Base-by-base conservation (phyloP, 2,113 vertebrate genomes). In the Cololabis saira region DNA sequence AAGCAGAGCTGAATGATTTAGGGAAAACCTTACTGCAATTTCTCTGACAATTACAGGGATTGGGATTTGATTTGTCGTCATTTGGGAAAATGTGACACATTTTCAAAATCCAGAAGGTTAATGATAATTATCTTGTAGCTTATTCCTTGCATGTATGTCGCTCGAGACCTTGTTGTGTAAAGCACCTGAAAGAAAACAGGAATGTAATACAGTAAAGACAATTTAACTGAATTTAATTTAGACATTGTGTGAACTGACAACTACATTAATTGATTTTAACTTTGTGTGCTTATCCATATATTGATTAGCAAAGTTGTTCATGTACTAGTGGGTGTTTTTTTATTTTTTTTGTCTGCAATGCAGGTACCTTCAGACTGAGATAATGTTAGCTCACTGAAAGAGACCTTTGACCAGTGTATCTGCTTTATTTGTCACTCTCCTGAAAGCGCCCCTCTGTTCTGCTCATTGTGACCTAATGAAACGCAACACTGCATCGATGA, bases 401-500 rank as follows among this genome's bases (percentile, higher is more conserved):
- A 22, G 54, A 53, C 69, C 82, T 70, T 72, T 79, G 73, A 76
- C 72, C 60, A 67, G 68, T 42, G 82, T 55, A 55, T 82, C 14
- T 76, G 48, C 37, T 65, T 73, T 78, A 67, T 86, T 74, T 82
- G 22, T 70, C 24, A 12, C 59, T 65, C 59, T n/a, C 66, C 12
- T 60, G 61, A 45, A 87, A 72, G 41, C 51, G 17, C 2, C 5
- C 16, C 56, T 84, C 53, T 63, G 45, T 80, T 60, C 57, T 68
- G 47, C 62, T 76, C 56, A 44, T 79, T 66, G 17, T 48, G 21
- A 47, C 61, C 67, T 87, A 87, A 90, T 90, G 71, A 52, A 76
- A 65, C 61, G 67, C 84, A 72, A 55, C 84, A 22, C 85, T 57
- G 54, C 52, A 68, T 73, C 60, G 87, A 82, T 86, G 85, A 87